Evolutionary conservation across 2,113 vertebrate genomes (phyloP), one percentile per base, ranked within the genome.

Genomic region (Melanocharis versteri): DNA sequence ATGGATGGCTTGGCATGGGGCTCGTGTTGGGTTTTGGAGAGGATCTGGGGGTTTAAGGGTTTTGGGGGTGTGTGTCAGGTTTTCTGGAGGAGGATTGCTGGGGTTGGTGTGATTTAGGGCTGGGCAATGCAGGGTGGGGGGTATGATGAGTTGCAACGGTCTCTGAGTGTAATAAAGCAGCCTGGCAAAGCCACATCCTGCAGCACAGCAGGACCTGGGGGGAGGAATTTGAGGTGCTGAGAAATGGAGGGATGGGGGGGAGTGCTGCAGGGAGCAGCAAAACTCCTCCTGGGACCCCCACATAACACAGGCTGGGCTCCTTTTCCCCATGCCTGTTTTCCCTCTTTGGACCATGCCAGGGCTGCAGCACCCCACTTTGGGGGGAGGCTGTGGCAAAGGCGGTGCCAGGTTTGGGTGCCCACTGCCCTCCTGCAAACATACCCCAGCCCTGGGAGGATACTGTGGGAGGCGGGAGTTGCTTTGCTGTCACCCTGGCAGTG

Each of bases 101-200:
- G n/a, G 60, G 21, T 3, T 14, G 40, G n/a, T 40, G 51, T 21
- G 60, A 85, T 78, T 45, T 21, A 60, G 62, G 70, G 62, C 64
- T 61, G 61, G 61, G 83, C 61, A 70, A n/a, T 1, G 3, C 6
- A 8, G 40, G 33, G 15, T 15, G 47, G 42, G 27, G 18, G 31
- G 3, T 35, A 45, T 10, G 65, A 88, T 78, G 77, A 66, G 40
- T 66, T 87, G 21, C 66, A 92, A 62, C 30, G 1, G 27, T 33
- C 72, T 92, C 81, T 53, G n/a, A 45, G 48, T 18, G 48, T 66
- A 81, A 39, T 11, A 35, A 84, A 62, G 83, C 71, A 44, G 28
- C 58, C 56, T 83, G 87, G 87, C 82, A 77, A 92, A 90, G 73
- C 78, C 92, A 84, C 92, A 94, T 92, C 86, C 89, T 68, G 89